Evolutionary conservation across 2,888 invertebrate genomes (phyloP), one percentile per base, ranked within the genome.

Genomic region (Pachliopta kotzebuea): DNA sequence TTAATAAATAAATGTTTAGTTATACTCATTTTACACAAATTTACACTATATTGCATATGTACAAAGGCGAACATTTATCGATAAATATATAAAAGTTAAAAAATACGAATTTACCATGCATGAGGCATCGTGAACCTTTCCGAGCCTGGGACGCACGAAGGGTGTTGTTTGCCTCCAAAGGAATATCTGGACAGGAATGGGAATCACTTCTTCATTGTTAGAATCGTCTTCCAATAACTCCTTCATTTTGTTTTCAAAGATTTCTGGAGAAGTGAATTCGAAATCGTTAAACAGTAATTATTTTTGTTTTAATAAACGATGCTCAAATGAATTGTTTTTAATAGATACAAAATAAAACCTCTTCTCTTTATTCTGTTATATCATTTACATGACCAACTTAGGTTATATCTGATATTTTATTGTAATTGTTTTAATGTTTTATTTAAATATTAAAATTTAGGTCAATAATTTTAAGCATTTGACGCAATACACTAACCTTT

Each of bases 101-200:
- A 56, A 50, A n/a, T 17, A 14, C 54, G 37, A 67, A 85, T 96
- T 95, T 93, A 99, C 99, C 96, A 97, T 96, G 90, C 99, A 98
- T 67, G 98, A 96, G 26, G 99, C 97, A 90, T 99, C 99, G 84
- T 99, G 99, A 45, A 98, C 93, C 89, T 98, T 99, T 72, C 98
- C 98, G 70, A 98, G 93, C 85, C 98, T 97, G 17, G 98, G 98
- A 72, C 98, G 94, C 66, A 99, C 97, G 84, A 99, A 99, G 17
- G 99, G 99, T 70, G 99, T 98, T 70, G 98, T 97, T 92, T 99
- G 98, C 75, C 97, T 94, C 99, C 99, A 99, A 68, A 99, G 94
- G 90, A 98, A 99, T 76, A 98, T 96, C 90, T 99, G 99, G 67
- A 99, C 97, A 1, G 99, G 97, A 69, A 99, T 95, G 0, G 99